Evolutionary conservation across 2,888 invertebrate species (phyloP).

Genomic region (Leptopilina syphax): DNA sequence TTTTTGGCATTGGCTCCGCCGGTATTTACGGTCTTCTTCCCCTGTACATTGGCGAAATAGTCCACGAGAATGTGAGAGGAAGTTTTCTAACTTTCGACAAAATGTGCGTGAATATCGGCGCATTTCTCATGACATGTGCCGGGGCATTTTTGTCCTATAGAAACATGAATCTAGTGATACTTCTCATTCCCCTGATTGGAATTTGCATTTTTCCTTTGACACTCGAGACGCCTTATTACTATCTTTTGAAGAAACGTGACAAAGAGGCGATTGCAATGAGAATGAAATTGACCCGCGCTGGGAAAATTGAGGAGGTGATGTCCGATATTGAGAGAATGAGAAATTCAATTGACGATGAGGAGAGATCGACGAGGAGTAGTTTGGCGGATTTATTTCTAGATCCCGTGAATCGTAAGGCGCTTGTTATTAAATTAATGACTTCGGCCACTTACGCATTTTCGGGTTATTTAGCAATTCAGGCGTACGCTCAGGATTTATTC

Average conservation of each 20-base stretch:
- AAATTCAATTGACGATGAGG: conserved; percentile 78
- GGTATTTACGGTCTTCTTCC: conserved; percentile 78
- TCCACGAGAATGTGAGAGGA: conserved; percentile 79
- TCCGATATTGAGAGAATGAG: conserved; percentile 80
- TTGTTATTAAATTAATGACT: conserved; percentile 80
- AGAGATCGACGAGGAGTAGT: background rate
- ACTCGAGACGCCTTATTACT: conserved; percentile 84
- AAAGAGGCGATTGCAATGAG: conserved; percentile 79
- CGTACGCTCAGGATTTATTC: conserved; percentile 82
- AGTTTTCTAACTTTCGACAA: conserved; percentile 79
- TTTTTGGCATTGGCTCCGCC: conserved; percentile 77
- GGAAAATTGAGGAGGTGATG: conserved; percentile 77
- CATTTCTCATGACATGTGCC: conserved; percentile 70
- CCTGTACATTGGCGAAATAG: conserved; percentile 81
- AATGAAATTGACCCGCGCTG: conserved; percentile 78
- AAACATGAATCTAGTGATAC: conserved; percentile 78
- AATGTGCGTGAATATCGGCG: conserved; percentile 76
- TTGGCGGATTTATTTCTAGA: conserved; percentile 76
- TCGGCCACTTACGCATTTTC: conserved; percentile 82
- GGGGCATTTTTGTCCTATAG: conserved; percentile 78
- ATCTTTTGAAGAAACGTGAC: conserved; percentile 78
- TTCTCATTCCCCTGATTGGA: conserved; percentile 79
- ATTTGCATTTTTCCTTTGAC: conserved; percentile 80
- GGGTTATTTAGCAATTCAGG: conserved; percentile 80
- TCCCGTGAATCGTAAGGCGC: conserved; percentile 79